Base-by-base conservation (phyloP, 23 tunicate genomes). In the Phallusia fumigata region DNA sequence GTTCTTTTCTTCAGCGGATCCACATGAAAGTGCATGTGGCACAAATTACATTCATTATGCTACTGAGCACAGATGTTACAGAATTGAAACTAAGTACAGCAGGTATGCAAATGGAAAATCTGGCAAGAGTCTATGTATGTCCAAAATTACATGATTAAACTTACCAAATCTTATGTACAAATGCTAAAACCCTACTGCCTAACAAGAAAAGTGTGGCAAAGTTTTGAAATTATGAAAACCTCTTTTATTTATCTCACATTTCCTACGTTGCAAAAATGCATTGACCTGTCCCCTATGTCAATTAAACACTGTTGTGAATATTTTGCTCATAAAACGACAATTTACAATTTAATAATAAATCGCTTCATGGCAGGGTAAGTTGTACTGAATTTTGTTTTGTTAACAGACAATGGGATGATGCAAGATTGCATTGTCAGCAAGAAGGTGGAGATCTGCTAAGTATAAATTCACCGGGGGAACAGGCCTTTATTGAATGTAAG, bases 361-460 rank as follows among this genome's bases (percentile, higher is more conserved):
- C n/a, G n/a, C n/a, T n/a, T n/a, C n/a, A n/a, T n/a, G n/a, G n/a
- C n/a, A n/a, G n/a, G n/a, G n/a, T n/a, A 51, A 51, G 58, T 51
- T 51, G 15, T 51, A 18, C 15, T 51, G 18, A 51, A 51, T 18
- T 51, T 13, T 51, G 15, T 51, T 51, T 52, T 79, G 15, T 10
- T 26, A 52, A 26, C 81, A 91, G 96, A 83, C 52, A 86, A 31
- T 91, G 96, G 96, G 76, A 74, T 28, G 96, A 91, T 75, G 96
- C 96, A 19, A 82, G 96, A 30, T 28, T 83, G n/a, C 88, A 91
- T 32, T 91, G 96, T 65, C 77, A 87, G 76, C 81, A 76, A 31
- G 96, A 91, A 65, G 96, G 96, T 0, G 96, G 90, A 12, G 90
- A 91, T 78, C 34, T 91, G 64, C 81, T 73, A 13, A 76, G 90